Conservation (phyloP, 2,797 vertebrate genomes). For the Anguilla marmorata region DNA sequence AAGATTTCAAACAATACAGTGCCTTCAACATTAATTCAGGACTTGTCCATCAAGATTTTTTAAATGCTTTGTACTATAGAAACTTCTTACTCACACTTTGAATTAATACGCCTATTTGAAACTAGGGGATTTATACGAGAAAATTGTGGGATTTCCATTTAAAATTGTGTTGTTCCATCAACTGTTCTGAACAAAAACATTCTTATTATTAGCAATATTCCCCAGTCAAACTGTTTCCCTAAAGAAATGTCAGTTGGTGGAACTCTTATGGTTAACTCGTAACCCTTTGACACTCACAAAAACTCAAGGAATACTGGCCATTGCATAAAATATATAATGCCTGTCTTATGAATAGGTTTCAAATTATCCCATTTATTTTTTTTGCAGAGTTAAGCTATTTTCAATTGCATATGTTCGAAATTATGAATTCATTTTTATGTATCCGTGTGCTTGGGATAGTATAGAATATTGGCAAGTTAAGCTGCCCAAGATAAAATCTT, state of each 20-base stretch:
- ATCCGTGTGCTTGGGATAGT: not conserved
- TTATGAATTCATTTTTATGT: constrained; percentile 7
- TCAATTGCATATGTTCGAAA: not conserved
- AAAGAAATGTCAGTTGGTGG: not conserved
- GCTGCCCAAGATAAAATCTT: not conserved
- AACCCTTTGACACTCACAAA: not conserved
- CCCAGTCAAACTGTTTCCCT: not conserved
- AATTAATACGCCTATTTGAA: not conserved
- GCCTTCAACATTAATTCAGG: not conserved
- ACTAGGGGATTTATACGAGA: not conserved
- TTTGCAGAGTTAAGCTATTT: not conserved
- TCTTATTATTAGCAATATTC: not conserved
- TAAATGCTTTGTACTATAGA: not conserved
- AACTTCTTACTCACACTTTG: not conserved
- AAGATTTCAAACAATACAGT: not conserved
- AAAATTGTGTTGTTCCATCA: not conserved
- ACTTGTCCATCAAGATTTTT: not conserved
- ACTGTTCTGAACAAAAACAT: not conserved
- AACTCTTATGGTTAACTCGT: not conserved
- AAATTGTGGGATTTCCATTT: not conserved
- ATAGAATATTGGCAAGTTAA: constrained; percentile 5
- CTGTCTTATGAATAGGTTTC: not conserved
- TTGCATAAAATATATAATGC: not conserved
- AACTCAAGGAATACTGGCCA: not conserved
- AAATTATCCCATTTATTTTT: not conserved